Evolutionary conservation across 1,140 invertebrate genomes (phyloP), one percentile per base, ranked within the genome.

Genomic region (Drosophila santomea): DNA sequence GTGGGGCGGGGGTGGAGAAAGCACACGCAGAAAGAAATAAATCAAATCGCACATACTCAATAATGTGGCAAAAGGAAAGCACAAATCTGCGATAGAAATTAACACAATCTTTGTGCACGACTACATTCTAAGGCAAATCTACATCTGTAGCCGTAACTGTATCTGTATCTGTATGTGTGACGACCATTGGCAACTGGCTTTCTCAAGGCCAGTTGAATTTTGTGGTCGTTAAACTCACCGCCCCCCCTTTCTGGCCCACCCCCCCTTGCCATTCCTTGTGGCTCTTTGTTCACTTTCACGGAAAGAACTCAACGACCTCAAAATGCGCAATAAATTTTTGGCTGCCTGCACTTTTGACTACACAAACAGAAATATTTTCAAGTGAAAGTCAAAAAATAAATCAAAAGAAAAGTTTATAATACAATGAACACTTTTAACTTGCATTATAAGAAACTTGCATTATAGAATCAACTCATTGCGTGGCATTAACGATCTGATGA

Each of bases 211-310:
- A 81, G 50, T 54, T 52, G 57, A 59, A 44, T 52, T 74, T 52
- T 63, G 55, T 78, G 82, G 82, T 85, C 82, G 50, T 81, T 85
- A 86, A 85, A 85, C 81, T 78, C 59, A 69, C 63, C 20, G 20
- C 17, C 43, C 45, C 43, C 28, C 15, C 54, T 45, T 28, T 4
- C 62, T 7, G 17, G 36, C 23, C 28, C 45, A 32, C n/a, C 44
- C 38, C 38, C 25, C 3, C 41, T 12, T 25, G 2, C 41, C 14
- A 6, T 11, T 28, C 0, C 4, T 44, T 36, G 1, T 4, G 11
- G 47, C 47, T 64, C 81, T 85, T 85, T 86, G 78, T 85, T 74
- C 56, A 50, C 63, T 63, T 66, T 54, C 51, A 85, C 69, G 60
- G 50, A 58, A 84, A 84, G 76, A 76, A 73, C 68, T 44, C 72